phyloP scores from a whole-genome alignment of 2,797 vertebrate genomes.

The Staurois parvus region DNA sequence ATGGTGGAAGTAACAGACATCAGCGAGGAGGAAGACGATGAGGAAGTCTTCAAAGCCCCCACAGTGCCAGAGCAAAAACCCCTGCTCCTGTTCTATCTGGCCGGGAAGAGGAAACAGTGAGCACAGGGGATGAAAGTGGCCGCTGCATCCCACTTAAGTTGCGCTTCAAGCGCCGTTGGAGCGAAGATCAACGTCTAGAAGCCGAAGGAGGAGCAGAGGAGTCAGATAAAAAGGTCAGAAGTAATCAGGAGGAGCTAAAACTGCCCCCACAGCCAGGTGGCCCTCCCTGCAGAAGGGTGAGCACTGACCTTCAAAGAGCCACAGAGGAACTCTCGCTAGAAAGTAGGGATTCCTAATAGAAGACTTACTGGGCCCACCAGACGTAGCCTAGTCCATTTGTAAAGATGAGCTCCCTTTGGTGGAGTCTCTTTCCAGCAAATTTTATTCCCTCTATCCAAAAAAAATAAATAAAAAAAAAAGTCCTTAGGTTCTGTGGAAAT shows the following conservation, averaged over 20 bases:
- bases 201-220: slow-evolving; percentile 82
- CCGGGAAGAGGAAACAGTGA: slow-evolving; percentile 28
- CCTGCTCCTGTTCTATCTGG: neutral
- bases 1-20: slow-evolving; percentile 89
- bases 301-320: slow-evolving; percentile 87
- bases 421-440: slow-evolving; percentile 18
- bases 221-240: slow-evolving; percentile 85
- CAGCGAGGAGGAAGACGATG: slow-evolving; percentile 85
- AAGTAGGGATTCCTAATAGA: slow-evolving; percentile 88
- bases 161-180: slow-evolving; percentile 94
- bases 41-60: slow-evolving; percentile 91
- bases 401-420: slow-evolving; percentile 2
- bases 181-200: slow-evolving; percentile 90
- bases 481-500: neutral
- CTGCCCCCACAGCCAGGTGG: slow-evolving; percentile 60
- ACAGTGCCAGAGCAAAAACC: slow-evolving; percentile 74
- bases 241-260: slow-evolving; percentile 76
- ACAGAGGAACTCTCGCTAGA: slow-evolving; percentile 91
- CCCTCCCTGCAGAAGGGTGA: slow-evolving; percentile 72
- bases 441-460: neutral
- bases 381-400: neutral
- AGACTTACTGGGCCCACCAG: neutral
- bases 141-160: slow-evolving; percentile 90
- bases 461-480: too few relatives aligned
- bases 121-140: slow-evolving; percentile 10